Conservation (phyloP, 2,888 invertebrate species). For the Eupeodes luniger region DNA sequence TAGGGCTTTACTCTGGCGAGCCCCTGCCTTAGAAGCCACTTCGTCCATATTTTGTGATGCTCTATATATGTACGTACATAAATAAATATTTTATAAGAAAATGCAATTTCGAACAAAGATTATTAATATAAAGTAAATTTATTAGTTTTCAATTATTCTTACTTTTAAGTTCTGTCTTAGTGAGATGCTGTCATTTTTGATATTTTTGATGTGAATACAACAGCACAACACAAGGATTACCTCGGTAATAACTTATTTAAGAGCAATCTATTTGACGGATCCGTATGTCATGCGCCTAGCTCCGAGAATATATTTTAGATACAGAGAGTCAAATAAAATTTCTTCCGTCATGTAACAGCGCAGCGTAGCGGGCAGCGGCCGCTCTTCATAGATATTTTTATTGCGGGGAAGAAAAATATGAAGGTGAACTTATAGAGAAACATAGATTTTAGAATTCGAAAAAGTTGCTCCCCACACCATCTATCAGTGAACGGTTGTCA, state of each 20-base stretch:
- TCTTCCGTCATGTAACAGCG: background rate
- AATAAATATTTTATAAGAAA: conserved; percentile 1
- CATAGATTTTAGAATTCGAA: too few relatives aligned
- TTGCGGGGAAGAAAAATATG: too few relatives aligned
- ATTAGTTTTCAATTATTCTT: background rate
- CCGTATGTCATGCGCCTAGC: conserved; percentile 56
- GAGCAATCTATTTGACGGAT: conserved; percentile 41
- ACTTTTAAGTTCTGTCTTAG: conserved; percentile 1
- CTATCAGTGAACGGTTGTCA: too few relatives aligned
- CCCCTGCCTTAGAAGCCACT: conserved; percentile 60
- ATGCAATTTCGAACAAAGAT: conserved; percentile 25
- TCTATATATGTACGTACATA: background rate
- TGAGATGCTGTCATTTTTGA: conserved; percentile 35
- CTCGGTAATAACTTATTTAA: conserved; percentile 34
- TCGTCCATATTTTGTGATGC: conserved; percentile 59
- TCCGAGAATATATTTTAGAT: conserved; percentile 54
- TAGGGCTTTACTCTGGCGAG: conserved; percentile 60
- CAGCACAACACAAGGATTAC: conserved; percentile 45
- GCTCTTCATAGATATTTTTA: too few relatives aligned
- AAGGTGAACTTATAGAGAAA: too few relatives aligned
- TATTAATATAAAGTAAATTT: background rate
- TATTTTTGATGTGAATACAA: conserved; percentile 18
- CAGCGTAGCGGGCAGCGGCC: background rate
- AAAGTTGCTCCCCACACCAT: too few relatives aligned
- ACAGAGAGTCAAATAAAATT: conserved; percentile 55